These are phyloP conservation scores for Trichechus manatus DNA, from an alignment of 2,113 vertebrate species.

Conservation along the genomic window DNA sequence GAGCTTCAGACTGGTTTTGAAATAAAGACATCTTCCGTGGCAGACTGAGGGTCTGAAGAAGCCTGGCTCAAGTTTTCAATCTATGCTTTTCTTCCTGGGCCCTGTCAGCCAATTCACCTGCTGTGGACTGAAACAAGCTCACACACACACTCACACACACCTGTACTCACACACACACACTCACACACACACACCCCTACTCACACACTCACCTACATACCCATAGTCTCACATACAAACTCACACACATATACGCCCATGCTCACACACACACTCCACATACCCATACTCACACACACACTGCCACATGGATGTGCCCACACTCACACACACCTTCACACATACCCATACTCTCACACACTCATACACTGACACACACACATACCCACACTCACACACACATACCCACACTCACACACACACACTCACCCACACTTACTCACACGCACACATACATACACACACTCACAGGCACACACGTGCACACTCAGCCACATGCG, in stretches of 20 bases:
- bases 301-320: too few species aligned
- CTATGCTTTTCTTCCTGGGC: neutral
- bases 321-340: neutral
- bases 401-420: fast-evolving
- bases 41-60: neutral
- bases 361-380: too few species aligned
- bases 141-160: neutral
- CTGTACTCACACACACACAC: neutral
- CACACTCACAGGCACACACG: too few species aligned
- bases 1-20: neutral
- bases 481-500: too few species aligned
- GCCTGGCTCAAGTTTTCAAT: neutral
- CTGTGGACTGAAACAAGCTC: neutral
- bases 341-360: neutral
- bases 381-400: fast-evolving
- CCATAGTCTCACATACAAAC: fast-evolving
- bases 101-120: neutral
- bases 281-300: fast-evolving
- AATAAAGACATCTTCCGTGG: neutral
- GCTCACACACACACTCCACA: neutral
- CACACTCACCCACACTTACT: neutral
- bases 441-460: too few species aligned
- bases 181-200: too few species aligned
- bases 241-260: too few species aligned
- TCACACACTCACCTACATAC: neutral